Evolutionary conservation across 2,888 invertebrate species (phyloP), one percentile per base, ranked within the genome.

Genomic region (Meliscaeva auricollis): DNA sequence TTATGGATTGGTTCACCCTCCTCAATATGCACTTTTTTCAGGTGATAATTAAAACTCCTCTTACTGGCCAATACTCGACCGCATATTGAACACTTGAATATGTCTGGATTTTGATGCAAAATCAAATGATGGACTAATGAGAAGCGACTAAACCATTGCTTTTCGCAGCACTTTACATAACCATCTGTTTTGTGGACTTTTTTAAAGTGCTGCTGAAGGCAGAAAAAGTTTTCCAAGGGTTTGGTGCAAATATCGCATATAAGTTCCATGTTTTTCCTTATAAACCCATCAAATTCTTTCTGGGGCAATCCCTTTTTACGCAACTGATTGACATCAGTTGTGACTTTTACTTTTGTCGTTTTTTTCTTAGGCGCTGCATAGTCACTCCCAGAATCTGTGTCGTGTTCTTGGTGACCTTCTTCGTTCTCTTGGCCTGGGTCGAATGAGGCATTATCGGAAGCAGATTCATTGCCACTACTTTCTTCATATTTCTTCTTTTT

Each of bases 111-210:
- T 20, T 88, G 73, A 26, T 89, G 89, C 1, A 88, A 30, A 5
- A 87, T 50, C 41, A 89, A 84, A 66, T 89, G 89, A 41, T 89
- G 88, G 7, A 88, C 88, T 8, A 89, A 78, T 17, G 82, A 75
- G 41, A 87, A 87, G 6, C 89, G 89, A 2, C 88, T 88, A n/a
- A 70, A 68, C 52, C 87, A 89, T 62, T 87, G 88, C 13, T 87
- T 88, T 4, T 88, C 84, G 41, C 89, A 89, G 54, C 89, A 89
- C 13, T 62, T 76, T 0, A 88, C 88, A 58, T 87, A 89, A 0
- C 76, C 88, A 38, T 68, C 62, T 15, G 76, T 68, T 6, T 88
- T 83, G 56, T 89, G 89, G 7, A 44, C 58, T 15, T 84, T 74
- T 7, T 81, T 87, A 26, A 77, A 89, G 72, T 89, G 89, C 0